Evolutionary conservation across 2,888 invertebrate genomes (phyloP).

Genomic region (Heliconius ismenius): DNA sequence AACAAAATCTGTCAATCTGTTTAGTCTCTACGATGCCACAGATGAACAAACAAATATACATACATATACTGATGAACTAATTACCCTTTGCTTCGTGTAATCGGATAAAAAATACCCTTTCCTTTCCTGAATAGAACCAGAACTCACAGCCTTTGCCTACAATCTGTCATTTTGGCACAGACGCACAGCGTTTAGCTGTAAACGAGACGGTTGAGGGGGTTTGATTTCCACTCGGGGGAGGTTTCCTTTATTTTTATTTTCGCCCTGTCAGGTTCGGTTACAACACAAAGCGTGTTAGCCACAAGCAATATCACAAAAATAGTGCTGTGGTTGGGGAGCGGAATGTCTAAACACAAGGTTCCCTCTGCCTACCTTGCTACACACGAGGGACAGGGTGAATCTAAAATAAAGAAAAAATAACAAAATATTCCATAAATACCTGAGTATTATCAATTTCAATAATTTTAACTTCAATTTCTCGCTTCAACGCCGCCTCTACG

Average conservation of each 20-base stretch:
- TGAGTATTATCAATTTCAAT: slow-evolving; percentile 46
- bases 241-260: not conserved
- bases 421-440: slow-evolving; percentile 40
- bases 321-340: not conserved
- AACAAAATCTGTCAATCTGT: too few relatives aligned
- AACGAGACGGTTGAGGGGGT: not conserved
- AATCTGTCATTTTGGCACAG: not conserved
- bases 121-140: too few relatives aligned
- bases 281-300: not conserved
- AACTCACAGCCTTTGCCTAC: too few relatives aligned
- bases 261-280: not conserved
- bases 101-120: too few relatives aligned
- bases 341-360: not conserved
- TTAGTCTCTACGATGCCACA: too few relatives aligned
- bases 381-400: not conserved
- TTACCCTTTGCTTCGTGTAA: too few relatives aligned
- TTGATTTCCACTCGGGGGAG: not conserved
- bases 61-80: too few relatives aligned
- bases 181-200: not conserved
- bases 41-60: too few relatives aligned
- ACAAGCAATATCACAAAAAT: not conserved
- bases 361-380: not conserved
- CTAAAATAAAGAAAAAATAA: slow-evolving; percentile 3
- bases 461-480: slow-evolving; percentile 58
- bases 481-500: slow-evolving; percentile 80